A percentile compares a stretch with the other conserved stretches of the same genome.
phyloP scores from a whole-genome alignment of 2,888 invertebrate species.

The Lumbricus terrestris region DNA sequence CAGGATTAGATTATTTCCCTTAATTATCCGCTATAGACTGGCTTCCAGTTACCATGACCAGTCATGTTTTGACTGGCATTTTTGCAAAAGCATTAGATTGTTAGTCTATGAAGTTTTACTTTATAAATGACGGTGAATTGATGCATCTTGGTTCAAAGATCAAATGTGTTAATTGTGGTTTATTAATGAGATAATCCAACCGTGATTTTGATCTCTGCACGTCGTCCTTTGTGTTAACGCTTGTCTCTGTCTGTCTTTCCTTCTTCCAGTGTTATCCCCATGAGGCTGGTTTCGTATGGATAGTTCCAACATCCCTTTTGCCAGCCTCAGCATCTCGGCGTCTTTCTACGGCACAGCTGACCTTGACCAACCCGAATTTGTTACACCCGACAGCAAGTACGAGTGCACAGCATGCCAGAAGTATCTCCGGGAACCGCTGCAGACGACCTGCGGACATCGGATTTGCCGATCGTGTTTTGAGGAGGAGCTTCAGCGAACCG shows the following conservation, averaged over 20 bases:
- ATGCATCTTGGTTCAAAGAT: too few relatives aligned
- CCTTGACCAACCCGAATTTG: background rate
- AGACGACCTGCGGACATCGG: slow-evolving; percentile 4
- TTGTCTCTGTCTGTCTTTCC: background rate
- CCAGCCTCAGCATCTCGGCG: background rate
- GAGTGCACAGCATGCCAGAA: slow-evolving; percentile 6
- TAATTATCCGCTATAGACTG: too few relatives aligned
- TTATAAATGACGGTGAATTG: too few relatives aligned
- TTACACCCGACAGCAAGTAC: background rate
- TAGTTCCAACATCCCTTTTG: background rate
- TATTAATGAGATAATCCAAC: too few relatives aligned
- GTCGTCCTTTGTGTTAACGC: background rate
- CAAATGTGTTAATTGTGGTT: too few relatives aligned
- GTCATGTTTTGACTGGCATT: too few relatives aligned
- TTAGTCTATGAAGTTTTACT: too few relatives aligned
- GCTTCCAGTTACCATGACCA: too few relatives aligned
- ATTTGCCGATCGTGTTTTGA: background rate
- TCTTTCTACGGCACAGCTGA: background rate
- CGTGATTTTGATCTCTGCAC: too few relatives aligned
- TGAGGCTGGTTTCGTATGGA: background rate
- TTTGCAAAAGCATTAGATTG: too few relatives aligned
- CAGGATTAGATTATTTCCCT: too few relatives aligned
- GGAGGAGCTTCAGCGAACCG: background rate
- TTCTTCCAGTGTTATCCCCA: background rate
- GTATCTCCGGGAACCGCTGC: slow-evolving; percentile 5